Evolutionary conservation across 2,888 invertebrate species (phyloP).

Genomic region (Drosophila stalkeri): DNA sequence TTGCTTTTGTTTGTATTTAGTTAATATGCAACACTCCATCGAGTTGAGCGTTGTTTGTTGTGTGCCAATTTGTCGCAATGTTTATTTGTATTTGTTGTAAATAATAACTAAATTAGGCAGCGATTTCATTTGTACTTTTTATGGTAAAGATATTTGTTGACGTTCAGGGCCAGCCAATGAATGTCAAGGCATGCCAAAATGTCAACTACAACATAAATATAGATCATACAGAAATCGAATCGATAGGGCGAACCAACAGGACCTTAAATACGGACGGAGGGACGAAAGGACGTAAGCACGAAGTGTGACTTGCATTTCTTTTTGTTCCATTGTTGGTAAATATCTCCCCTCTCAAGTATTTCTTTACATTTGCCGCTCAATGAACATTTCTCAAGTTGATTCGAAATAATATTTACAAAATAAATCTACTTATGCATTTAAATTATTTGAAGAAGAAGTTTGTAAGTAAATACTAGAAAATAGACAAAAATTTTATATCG

Average conservation of each 20-base stretch:
- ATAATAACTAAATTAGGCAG: conserved; percentile 75
- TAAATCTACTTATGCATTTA: neutral
- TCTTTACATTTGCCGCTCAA: conserved; percentile 22
- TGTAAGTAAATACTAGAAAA: neutral
- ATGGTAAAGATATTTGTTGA: neutral
- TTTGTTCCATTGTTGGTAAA: conserved; percentile 14
- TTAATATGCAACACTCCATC: conserved; percentile 46
- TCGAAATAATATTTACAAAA: conserved; percentile 8
- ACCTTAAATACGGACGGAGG: neutral
- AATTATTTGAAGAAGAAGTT: neutral
- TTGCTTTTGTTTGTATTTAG: conserved; percentile 41
- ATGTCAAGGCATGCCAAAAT: conserved; percentile 31
- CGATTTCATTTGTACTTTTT: conserved; percentile 41
- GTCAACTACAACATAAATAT: conserved; percentile 16
- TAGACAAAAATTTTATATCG: neutral
- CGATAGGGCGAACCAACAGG: conserved; percentile 15
- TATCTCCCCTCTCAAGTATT: conserved; percentile 2
- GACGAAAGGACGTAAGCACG: neutral
- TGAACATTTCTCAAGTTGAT: conserved; percentile 16
- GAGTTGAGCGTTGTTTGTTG: conserved; percentile 58
- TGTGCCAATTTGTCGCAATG: conserved; percentile 70
- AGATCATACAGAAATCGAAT: conserved; percentile 34
- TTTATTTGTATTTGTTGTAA: conserved; percentile 67
- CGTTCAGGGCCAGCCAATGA: conserved; percentile 47
- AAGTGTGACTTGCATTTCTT: conserved; percentile 40